Base-by-base conservation (phyloP, 1,140 invertebrate species). In the Bacillus rossius region DNA sequence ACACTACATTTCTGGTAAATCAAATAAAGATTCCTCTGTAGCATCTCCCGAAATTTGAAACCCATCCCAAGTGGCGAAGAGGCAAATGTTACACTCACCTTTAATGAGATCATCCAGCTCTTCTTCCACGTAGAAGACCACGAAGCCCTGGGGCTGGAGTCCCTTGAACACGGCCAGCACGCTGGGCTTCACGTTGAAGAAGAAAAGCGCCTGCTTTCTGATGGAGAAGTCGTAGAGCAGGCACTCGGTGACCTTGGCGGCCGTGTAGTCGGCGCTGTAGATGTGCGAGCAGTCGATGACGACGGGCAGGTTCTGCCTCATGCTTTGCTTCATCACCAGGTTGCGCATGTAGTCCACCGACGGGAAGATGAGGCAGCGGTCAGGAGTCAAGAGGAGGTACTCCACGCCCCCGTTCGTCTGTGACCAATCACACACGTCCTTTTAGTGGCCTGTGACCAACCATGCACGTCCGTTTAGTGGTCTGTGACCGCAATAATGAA, bases 311-410 rank as follows among this genome's bases (percentile, higher is more conserved):
- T 77, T 79, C 60, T 79, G 77, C 49, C 80, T 75, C 14, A 78
- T 75, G 23, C 86, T 86, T 67, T 86, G 85, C 71, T 92, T 92
- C 16, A 83, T 89, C 7, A 94, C 87, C 37, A 89, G 76, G 62
- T 85, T 84, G 55, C 88, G 79, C 29, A 94, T 83, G 73, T 93
- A 93, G 68, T 94, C 91, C 38, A 91, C 88, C 0, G 89, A 91
- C 1, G 92, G 91, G 73, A 94, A 95, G 63, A 91, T 89, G 1
- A 94, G 75, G 66, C 89, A 91, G 43, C 91, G 82, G 70, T 92
- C 88, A 7, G 90, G 88, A 1, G 87, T 89, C 38, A 94, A 74
- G 75, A 93, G 84, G 19, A 92, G 72, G 70, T 91, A 91, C 61
- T 88, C 82, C 22, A 81, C 78, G 26, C 84, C 84, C 16, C 73